Evolutionary conservation across 1,140 invertebrate species (phyloP), one percentile per base, ranked within the genome.

Genomic region (Bacillus rossius): DNA sequence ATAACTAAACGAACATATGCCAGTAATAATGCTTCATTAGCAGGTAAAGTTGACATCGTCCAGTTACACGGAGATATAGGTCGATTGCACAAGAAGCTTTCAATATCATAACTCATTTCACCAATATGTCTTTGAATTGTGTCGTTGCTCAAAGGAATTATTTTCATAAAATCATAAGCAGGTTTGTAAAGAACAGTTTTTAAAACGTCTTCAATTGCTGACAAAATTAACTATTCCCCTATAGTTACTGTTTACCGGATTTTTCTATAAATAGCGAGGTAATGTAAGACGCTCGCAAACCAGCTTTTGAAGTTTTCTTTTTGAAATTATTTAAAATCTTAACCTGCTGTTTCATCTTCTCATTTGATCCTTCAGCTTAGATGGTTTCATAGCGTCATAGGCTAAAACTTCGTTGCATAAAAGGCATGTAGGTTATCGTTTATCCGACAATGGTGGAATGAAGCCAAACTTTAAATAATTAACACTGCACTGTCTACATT

Each of bases 21-120:
- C n/a, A n/a, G n/a, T n/a, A 75, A 67, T 65, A 73, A 68, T 67
- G 71, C 65, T 71, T 65, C 67, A 73, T 74, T 72, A 62, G 50
- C 63, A 50, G 69, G 67, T 67, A 73, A 73, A 57, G 72, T 73
- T 63, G 69, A 73, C 61, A n/a, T 74, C 66, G 60, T 72, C 69
- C 55, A 73, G 61, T 62, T 73, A 68, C 43, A 71, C 67, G 58
- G 65, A 68, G 55, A 72, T 70, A 60, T 67, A 53, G 42, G 64
- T 65, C 47, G 25, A 23, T 17, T 53, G 55, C 64, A 69, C 51
- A 71, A 71, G 23, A 63, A 71, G 47, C 61, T 65, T 74, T 74
- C 68, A 61, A 67, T 47, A 67, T 70, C 58, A 55, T 58, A 29
- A 61, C 54, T 64, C 68, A 74, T 75, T 72, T 71, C 68, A 67